phyloP scores from a whole-genome alignment of 2,113 vertebrate genomes.

The Misgurnus anguillicaudatus region DNA sequence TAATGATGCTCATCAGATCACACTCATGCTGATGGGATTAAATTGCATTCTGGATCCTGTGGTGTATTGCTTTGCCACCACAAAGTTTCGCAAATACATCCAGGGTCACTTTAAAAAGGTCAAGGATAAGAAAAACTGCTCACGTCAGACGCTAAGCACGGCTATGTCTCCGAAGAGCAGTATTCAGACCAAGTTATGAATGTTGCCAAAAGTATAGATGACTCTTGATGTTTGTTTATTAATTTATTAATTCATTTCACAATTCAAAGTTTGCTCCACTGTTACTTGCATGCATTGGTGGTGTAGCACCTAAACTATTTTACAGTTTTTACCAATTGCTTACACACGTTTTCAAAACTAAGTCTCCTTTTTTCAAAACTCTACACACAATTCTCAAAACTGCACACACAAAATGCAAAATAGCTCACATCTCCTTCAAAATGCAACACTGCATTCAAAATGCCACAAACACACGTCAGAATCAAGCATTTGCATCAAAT shows the following conservation, averaged over 20 bases:
- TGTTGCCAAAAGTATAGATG: background rate
- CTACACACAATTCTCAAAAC: no score
- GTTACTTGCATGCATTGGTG: no score
- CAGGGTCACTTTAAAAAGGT: conserved; percentile 76
- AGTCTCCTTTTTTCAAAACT: no score
- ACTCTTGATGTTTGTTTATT: background rate
- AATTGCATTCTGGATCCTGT: conserved; percentile 93
- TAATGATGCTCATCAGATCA: conserved; percentile 88
- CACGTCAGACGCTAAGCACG: conserved; percentile 71
- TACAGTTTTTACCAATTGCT: no score
- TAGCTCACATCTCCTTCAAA: no score
- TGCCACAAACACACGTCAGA: no score
- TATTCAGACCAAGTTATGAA: conserved; percentile 48
- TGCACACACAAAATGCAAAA: no score
- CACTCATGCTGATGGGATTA: conserved; percentile 83
- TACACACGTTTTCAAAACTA: no score
- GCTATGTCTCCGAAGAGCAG: conserved; percentile 71
- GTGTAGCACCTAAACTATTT: no score
- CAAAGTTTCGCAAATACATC: conserved; percentile 86
- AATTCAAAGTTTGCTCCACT: background rate
- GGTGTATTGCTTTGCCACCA: conserved; percentile 95
- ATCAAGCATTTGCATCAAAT: no score
- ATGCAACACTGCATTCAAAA: no score
- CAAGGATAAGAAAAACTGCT: conserved; percentile 77
- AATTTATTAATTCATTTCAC: background rate